Evolutionary conservation across 1,140 invertebrate genomes (phyloP), one percentile per base, ranked within the genome.

Genomic region (Archegozetes longisetosus): DNA sequence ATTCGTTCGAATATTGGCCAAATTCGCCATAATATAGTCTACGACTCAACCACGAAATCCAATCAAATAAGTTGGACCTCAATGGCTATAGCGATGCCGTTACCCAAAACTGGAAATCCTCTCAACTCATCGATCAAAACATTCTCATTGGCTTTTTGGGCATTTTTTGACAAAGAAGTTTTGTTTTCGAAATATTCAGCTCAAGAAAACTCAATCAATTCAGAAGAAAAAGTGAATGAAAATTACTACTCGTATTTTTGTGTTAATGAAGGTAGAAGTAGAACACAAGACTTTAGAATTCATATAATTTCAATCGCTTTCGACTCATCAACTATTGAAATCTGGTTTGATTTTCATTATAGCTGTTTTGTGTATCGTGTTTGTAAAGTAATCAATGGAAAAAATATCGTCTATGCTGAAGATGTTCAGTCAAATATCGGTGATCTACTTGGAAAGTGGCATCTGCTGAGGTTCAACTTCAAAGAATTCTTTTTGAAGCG

Each of bases 301-400:
- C 61, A 62, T 28, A 13, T 62, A 14, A 20, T 49, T n/a, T 60
- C 61, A 20, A n/a, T 62, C 17, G 25, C 28, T 14, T 53, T 62
- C 12, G 50, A 58, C 24, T 48, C 14, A 17, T 53, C 17, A 0
- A 48, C 29, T 2, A 29, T 62, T 17, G 61, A 62, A 60, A 23
- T 62, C 4, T 62, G 61, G 61, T 53, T 62, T 47, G 51, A 55
- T 20, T 25, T 32, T 22, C 20, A 4, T 17, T 27, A 53, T n/a
- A 40, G 28, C 27, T 47, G 32, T 51, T 48, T 51, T 47, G 32
- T 48, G 17, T 60, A 61, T 29, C 20, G 24, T 17, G 14, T 48
- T n/a, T 25, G 14, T 22, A 57, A 28, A 24, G 24, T 27, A 28
- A 60, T 20, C 12, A 40, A 48, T 22, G 60, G 53, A 12, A 29